Conservation (phyloP, 1,140 invertebrate genomes). For the Nymphalis io region DNA sequence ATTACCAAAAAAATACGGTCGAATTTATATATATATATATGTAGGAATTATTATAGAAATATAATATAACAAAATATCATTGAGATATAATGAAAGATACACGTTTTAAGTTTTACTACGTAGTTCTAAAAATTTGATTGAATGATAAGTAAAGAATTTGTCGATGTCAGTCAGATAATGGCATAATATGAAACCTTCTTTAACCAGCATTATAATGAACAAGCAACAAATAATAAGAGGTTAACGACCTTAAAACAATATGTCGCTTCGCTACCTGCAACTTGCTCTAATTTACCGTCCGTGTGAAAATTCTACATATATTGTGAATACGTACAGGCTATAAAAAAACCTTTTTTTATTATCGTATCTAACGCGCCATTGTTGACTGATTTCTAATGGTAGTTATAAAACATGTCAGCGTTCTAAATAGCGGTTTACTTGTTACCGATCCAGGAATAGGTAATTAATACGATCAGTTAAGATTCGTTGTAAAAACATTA, state of each 20-base stretch:
- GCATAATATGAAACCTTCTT: background rate
- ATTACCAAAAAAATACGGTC: too few relatives aligned
- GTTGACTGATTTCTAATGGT: conserved; percentile 25
- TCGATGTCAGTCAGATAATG: too few relatives aligned
- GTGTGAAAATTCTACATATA: conserved; percentile 56
- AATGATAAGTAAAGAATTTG: too few relatives aligned
- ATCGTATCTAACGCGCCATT: conserved; percentile 20
- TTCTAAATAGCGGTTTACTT: background rate
- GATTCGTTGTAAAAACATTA: background rate
- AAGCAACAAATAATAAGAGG: conserved; percentile 41
- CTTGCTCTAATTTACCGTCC: conserved; percentile 68
- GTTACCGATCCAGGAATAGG: background rate
- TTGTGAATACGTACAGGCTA: conserved; percentile 24
- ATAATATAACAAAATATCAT: too few relatives aligned
- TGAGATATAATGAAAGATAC: too few relatives aligned
- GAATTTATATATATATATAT: too few relatives aligned
- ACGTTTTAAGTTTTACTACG: too few relatives aligned
- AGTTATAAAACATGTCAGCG: background rate
- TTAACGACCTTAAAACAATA: conserved; percentile 67
- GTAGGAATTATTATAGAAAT: too few relatives aligned
- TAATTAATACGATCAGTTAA: background rate
- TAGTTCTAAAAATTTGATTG: too few relatives aligned
- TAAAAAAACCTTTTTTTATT: conserved; percentile 24
- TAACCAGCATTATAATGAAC: conserved; percentile 1
- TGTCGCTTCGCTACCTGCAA: conserved; percentile 53